Conservation (phyloP, 2,797 vertebrate species). For the Parambassis ranga region DNA sequence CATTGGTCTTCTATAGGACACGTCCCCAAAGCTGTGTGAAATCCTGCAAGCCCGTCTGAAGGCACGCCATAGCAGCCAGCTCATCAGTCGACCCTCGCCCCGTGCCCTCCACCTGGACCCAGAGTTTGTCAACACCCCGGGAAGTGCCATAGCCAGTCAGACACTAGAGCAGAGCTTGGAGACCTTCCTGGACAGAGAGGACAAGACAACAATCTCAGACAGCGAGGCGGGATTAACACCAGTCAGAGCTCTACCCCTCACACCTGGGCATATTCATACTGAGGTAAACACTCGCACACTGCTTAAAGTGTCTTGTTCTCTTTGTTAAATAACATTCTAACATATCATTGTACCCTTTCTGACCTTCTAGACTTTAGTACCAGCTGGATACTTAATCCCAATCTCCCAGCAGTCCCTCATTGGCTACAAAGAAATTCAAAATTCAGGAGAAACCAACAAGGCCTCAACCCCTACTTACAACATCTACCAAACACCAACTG, state of each 20-base stretch:
- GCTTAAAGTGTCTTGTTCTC: not conserved
- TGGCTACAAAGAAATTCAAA: slow-evolving; percentile 70
- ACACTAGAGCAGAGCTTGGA: slow-evolving; percentile 70
- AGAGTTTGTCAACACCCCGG: slow-evolving; percentile 73
- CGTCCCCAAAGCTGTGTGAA: slow-evolving; percentile 74
- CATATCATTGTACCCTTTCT: not conserved
- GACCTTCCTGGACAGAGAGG: slow-evolving; percentile 74
- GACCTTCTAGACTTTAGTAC: slow-evolving; percentile 81
- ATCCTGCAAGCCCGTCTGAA: slow-evolving; percentile 76
- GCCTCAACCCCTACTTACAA: slow-evolving; percentile 78
- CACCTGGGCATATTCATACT: slow-evolving; percentile 47
- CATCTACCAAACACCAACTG: slow-evolving; percentile 84
- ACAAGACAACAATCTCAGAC: slow-evolving; percentile 56
- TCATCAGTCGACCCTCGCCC: slow-evolving; percentile 61
- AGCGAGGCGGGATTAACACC: slow-evolving; percentile 63
- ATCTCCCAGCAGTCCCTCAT: slow-evolving; percentile 84
- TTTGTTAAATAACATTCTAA: not conserved
- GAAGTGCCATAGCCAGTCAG: slow-evolving; percentile 29
- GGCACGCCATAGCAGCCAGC: slow-evolving; percentile 40
- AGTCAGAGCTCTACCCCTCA: slow-evolving; percentile 59
- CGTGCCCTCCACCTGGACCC: slow-evolving; percentile 76
- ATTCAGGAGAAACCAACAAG: slow-evolving; percentile 70
- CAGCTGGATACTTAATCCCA: slow-evolving; percentile 91
- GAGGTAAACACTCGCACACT: slow-evolving; percentile 47
- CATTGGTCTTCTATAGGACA: slow-evolving; percentile 51